These are phyloP conservation scores for Deroplatys truncata DNA, from an alignment of 2,888 invertebrate genomes.

Conservation along the genomic window DNA sequence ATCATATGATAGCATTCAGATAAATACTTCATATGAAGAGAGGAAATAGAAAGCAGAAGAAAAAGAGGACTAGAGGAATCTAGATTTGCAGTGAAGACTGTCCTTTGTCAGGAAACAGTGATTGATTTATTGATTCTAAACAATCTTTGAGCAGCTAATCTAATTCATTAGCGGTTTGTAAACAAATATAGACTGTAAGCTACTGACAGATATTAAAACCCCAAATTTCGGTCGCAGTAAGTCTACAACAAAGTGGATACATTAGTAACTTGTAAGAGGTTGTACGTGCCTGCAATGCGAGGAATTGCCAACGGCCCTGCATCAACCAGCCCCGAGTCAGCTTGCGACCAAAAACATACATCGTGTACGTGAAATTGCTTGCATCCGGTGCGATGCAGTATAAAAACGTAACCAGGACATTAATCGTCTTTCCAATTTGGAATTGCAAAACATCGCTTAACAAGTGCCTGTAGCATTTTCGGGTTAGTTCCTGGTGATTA, in stretches of 20 bases:
- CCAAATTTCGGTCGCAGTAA: background rate
- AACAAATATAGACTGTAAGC: too few relatives aligned
- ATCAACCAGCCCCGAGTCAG: background rate
- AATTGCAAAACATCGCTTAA: background rate
- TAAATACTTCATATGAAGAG: too few relatives aligned
- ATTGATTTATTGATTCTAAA: too few relatives aligned
- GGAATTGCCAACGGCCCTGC: too few relatives aligned
- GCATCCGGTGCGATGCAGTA: background rate
- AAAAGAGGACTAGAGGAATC: too few relatives aligned
- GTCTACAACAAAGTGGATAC: background rate
- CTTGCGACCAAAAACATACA: background rate
- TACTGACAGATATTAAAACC: background rate
- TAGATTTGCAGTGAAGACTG: too few relatives aligned
- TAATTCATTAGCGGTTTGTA: too few relatives aligned
- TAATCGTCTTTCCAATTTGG: background rate
- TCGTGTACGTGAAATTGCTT: background rate
- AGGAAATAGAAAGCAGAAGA: too few relatives aligned
- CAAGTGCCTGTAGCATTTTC: background rate
- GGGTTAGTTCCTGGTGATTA: background rate
- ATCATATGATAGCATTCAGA: too few relatives aligned
- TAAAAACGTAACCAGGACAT: background rate
- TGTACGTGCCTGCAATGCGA: background rate
- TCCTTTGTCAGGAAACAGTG: too few relatives aligned
- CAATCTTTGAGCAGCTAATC: too few relatives aligned
- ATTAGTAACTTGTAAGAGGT: background rate